Base-by-base conservation (phyloP, 2,888 invertebrate genomes). In the Mechanitis mazaeus region DNA sequence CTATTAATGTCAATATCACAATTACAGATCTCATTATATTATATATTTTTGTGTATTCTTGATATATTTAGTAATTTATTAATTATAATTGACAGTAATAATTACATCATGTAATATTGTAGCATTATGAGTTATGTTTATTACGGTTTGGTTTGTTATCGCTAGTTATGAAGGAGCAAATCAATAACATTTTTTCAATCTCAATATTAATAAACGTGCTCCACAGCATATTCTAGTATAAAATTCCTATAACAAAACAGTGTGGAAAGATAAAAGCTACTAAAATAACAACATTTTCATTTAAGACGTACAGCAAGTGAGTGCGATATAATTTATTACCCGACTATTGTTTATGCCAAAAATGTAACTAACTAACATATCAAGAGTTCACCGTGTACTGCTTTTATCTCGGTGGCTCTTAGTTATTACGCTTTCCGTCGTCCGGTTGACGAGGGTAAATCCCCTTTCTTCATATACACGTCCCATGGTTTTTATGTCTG, bases 371-470 rank as follows among this genome's bases (percentile, higher is more conserved):
- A 69, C 68, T 68, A 68, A 67, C 69, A 65, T 64, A 69, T 66
- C 67, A 64, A 66, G 69, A 69, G 70, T 71, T 71, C 67, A 70
- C 71, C 72, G 63, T 62, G 76, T 78, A 76, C 75, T 75, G 79
- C 78, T 80, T 81, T 80, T 81, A 82, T 80, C 78, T 76, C 74
- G 74, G 74, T 77, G 75, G 77, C 79, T 78, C 73, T 70, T 76
- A 77, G 83, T 81, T 84, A 85, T 86, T 83, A 84, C 81, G 72
- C 67, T 68, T 69, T 71, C 80, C 81, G 84, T 84, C 86, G 75
- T 72, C 72, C 64, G 63, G 75, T 77, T 87, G 87, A 87, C 85
- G 79, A 83, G 87, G 87, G 87, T 87, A 85, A 87, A 87, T 85
- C 87, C 85, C 80, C 82, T 85, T 84, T 84, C 83, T 83, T 84